Conservation (phyloP, 2,797 vertebrate species). For the Eidolon dupreanum region DNA sequence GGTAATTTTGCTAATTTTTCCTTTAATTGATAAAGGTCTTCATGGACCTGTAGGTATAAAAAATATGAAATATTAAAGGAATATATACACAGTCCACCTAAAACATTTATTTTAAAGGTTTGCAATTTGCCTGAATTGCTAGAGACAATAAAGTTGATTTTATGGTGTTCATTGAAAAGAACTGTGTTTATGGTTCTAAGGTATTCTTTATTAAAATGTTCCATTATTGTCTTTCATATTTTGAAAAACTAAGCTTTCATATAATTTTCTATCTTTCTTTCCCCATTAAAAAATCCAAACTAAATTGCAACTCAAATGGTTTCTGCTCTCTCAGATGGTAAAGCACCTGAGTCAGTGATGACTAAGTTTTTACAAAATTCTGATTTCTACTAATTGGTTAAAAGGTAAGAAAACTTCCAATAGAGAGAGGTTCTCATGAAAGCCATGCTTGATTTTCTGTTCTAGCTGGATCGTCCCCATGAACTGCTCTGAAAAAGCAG, state of each 20-base stretch:
- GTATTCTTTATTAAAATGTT: background rate
- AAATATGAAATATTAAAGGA: constrained; percentile 18
- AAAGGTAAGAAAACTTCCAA: constrained; percentile 9
- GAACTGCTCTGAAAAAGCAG: background rate
- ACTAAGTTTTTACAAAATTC: background rate
- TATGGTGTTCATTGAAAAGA: background rate
- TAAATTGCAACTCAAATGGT: background rate
- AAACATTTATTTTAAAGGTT: background rate
- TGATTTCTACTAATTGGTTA: background rate
- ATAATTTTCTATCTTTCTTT: background rate
- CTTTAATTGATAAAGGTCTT: constrained; percentile 87
- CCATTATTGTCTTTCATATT: background rate
- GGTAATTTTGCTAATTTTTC: constrained; percentile 77
- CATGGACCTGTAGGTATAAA: constrained; percentile 86
- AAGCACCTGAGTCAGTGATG: background rate
- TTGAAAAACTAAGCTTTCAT: background rate
- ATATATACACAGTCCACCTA: background rate
- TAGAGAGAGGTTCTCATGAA: background rate
- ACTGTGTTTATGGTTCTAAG: background rate
- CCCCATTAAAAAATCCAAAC: background rate
- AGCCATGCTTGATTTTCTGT: background rate
- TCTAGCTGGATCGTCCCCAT: background rate
- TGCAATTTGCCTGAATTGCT: background rate
- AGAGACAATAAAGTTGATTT: background rate
- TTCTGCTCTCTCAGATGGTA: background rate